These are phyloP conservation scores for Synanthedon tipuliformis DNA, from an alignment of 2,888 invertebrate species.

Conservation along the genomic window DNA sequence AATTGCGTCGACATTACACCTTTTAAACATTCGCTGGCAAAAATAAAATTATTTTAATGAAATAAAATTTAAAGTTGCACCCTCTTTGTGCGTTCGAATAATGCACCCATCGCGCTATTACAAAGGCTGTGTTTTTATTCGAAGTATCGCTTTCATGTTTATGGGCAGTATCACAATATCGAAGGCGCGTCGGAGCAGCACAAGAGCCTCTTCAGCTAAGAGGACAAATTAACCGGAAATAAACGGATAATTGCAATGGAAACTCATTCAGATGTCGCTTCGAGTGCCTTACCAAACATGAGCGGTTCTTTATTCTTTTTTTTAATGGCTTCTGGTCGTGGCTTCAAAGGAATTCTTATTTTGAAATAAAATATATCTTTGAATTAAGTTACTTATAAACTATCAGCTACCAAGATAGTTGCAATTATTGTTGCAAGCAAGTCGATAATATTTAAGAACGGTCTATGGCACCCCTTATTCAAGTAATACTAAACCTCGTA, in stretches of 20 bases:
- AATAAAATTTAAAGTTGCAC: not conserved
- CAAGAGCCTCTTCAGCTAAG: constrained; percentile 25
- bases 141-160: constrained; percentile 1
- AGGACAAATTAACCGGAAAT: constrained; percentile 40
- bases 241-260: constrained; percentile 38
- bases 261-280: constrained; percentile 21
- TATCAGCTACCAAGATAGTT: no score
- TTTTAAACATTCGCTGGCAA: no score
- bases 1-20: no score
- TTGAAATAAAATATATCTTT: no score
- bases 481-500: no score
- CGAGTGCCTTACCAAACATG: constrained; percentile 1
- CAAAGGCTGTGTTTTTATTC: constrained; percentile 2
- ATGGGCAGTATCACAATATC: constrained; percentile 7
- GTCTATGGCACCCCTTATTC: no score
- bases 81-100: not conserved
- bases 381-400: no score
- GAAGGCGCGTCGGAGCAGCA: constrained; percentile 33
- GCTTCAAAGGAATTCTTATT: no score
- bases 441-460: no score
- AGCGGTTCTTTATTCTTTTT: not conserved
- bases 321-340: no score
- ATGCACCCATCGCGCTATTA: not conserved
- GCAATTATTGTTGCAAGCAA: no score
- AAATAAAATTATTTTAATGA: no score